Evolutionary conservation across 2,888 invertebrate genomes (phyloP).

Genomic region (Diarsia dahlii): DNA sequence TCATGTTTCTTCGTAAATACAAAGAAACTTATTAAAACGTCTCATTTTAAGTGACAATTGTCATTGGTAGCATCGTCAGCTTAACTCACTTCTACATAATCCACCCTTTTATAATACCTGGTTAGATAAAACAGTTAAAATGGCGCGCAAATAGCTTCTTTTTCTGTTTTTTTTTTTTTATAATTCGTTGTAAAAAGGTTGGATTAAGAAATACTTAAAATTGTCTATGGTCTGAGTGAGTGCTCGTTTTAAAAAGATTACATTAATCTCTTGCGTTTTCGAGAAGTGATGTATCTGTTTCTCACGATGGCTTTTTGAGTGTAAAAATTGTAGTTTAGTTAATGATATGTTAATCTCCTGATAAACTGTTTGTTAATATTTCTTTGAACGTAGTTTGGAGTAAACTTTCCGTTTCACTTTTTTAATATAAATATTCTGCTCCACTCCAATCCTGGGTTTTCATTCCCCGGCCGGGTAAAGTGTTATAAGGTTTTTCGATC

Average conservation of each 20-base stretch:
- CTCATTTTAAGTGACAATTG: constrained; percentile 43
- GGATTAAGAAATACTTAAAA: constrained; percentile 58
- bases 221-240: constrained; percentile 43
- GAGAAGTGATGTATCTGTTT: constrained; percentile 36
- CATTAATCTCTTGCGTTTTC: constrained; percentile 49
- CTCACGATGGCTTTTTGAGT: constrained; percentile 3
- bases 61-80: constrained; percentile 42
- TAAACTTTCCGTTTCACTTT: constrained; percentile 16
- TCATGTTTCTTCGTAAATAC: constrained; percentile 18
- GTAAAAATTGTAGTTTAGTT: not conserved
- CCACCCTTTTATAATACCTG: constrained; percentile 42
- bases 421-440: not conserved
- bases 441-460: no score
- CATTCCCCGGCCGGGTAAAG: no score
- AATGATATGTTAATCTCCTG: constrained; percentile 23
- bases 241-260: constrained; percentile 48
- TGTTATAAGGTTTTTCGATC: no score
- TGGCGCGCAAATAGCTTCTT: constrained; percentile 41
- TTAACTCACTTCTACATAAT: constrained; percentile 39
- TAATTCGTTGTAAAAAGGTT: constrained; percentile 51
- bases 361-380: constrained; percentile 25
- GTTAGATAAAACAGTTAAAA: constrained; percentile 55
- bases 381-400: not conserved
- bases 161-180: not conserved
- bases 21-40: constrained; percentile 18